Conservation (phyloP, 2,113 vertebrate species). For the Scopus umbretta region DNA sequence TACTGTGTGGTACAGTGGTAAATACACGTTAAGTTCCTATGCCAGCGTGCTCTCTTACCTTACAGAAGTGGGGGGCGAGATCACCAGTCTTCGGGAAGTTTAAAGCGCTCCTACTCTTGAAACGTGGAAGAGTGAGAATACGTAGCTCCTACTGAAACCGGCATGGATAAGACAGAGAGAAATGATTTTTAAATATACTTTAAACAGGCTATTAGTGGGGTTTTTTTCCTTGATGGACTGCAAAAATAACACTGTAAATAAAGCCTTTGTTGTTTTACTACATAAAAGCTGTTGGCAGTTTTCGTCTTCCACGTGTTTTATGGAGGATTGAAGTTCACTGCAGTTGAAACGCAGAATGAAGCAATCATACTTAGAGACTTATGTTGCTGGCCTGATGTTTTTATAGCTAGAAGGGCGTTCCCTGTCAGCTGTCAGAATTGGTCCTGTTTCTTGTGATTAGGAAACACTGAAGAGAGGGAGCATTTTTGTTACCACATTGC, state of each 20-base stretch:
- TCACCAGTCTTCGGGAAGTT: neutral
- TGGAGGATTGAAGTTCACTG: neutral
- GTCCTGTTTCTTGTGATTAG: neutral
- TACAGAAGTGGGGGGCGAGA: neutral
- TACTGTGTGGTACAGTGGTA: neutral
- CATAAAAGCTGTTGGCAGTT: neutral
- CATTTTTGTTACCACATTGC: neutral
- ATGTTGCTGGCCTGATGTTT: neutral
- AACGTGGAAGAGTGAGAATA: neutral
- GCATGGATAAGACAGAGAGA: neutral
- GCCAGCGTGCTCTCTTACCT: neutral
- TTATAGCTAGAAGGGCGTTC: neutral
- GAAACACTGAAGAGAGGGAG: neutral
- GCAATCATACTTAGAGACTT: neutral
- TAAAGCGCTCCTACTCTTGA: neutral
- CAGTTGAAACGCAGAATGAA: neutral
- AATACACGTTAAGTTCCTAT: neutral
- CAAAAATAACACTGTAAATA: neutral
- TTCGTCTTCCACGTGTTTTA: neutral
- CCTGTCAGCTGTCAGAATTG: neutral
- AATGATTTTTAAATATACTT: neutral
- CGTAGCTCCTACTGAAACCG: neutral
- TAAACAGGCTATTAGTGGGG: neutral
- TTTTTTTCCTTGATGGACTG: neutral
- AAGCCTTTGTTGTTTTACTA: neutral